These are phyloP conservation scores for Nasua narica DNA, from an alignment of 2,797 vertebrate genomes.

Conservation along the genomic window DNA sequence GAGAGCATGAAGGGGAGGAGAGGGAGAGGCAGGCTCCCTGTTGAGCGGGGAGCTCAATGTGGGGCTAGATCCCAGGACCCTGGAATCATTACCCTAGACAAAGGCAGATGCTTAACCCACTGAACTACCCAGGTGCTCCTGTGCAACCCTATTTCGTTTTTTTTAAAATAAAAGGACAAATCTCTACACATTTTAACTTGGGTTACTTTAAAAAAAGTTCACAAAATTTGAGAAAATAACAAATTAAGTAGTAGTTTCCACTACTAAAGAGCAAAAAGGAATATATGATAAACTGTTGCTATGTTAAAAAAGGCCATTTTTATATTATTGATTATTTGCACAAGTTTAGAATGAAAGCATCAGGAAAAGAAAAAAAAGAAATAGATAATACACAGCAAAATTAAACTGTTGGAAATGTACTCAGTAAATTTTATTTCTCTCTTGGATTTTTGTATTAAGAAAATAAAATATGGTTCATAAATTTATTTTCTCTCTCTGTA, in stretches of 20 bases:
- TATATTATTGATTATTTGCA: not conserved
- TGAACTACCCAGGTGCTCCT: too few relatives aligned
- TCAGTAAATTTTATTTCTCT: conserved; percentile 34
- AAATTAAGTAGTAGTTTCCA: not conserved
- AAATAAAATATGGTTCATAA: conserved; percentile 40
- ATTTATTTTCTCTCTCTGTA: conserved; percentile 4
- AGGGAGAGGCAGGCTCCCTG: not conserved
- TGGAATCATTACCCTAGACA: too few relatives aligned
- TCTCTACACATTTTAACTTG: not conserved
- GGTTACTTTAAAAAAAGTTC: conserved; percentile 1
- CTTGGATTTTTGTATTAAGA: conserved; percentile 54
- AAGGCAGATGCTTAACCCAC: too few relatives aligned
- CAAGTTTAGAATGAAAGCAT: conserved; percentile 24
- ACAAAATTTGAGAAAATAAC: not conserved
- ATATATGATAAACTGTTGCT: not conserved
- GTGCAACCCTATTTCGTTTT: not conserved
- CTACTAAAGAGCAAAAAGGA: not conserved
- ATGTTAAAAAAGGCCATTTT: not conserved
- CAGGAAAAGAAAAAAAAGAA: not conserved
- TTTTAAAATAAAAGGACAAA: not conserved
- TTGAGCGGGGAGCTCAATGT: not conserved
- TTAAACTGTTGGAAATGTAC: not conserved
- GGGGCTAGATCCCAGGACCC: not conserved
- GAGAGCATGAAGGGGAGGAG: not conserved
- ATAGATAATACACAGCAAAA: not conserved